These are phyloP conservation scores for Lerema accius DNA, from an alignment of 1,140 invertebrate genomes.

Conservation along the genomic window DNA sequence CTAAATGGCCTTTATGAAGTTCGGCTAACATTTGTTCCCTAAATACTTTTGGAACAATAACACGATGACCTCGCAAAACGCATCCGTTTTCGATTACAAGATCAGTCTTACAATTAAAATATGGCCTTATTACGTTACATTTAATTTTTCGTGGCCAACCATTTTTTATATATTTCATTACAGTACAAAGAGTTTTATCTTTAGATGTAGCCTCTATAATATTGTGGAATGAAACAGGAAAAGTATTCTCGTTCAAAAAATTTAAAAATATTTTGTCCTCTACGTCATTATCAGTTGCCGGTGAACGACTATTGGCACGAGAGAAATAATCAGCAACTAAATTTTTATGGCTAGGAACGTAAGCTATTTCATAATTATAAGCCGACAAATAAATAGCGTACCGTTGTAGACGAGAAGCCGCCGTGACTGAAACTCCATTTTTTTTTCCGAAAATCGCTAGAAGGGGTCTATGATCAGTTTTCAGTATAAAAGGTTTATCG, in stretches of 20 bases:
- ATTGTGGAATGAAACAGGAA: constrained; percentile 23
- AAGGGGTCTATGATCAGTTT: constrained; percentile 42
- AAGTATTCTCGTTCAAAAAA: constrained; percentile 9
- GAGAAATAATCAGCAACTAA: constrained; percentile 36
- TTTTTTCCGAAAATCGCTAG: constrained; percentile 40
- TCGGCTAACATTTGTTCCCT: constrained; percentile 37
- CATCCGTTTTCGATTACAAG: constrained; percentile 41
- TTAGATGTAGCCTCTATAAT: constrained; percentile 19
- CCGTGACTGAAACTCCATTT: constrained; percentile 37
- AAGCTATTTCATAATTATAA: constrained; percentile 41
- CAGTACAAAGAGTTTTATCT: constrained; percentile 34
- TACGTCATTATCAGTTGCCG: background rate
- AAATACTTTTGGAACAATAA: constrained; percentile 42
- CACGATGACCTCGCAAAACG: constrained; percentile 42
- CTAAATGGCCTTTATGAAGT: constrained; percentile 38
- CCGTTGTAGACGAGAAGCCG: constrained; percentile 39
- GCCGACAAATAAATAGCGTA: constrained; percentile 35
- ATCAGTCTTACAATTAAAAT: constrained; percentile 45
- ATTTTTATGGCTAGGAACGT: constrained; percentile 32
- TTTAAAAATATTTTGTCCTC: background rate
- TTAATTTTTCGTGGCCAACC: constrained; percentile 47
- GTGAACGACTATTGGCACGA: constrained; percentile 1
- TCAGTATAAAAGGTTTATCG: constrained; percentile 40
- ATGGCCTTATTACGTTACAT: constrained; percentile 41
- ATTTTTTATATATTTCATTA: constrained; percentile 39